phyloP scores from a whole-genome alignment of 1,140 invertebrate genomes.

The Conus betulinus region DNA sequence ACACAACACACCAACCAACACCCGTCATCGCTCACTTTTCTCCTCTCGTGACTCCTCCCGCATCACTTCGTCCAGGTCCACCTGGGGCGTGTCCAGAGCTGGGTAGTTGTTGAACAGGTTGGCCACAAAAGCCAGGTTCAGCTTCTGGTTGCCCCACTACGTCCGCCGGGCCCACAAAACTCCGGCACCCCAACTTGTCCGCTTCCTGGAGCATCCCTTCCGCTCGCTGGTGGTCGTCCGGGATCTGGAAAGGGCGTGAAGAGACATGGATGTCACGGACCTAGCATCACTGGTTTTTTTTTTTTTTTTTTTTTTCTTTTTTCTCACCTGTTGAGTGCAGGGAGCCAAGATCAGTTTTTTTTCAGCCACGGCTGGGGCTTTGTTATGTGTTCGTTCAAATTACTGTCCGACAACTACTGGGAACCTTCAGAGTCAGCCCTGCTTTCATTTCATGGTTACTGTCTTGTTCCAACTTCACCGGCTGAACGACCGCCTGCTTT shows the following conservation, averaged over 20 bases:
- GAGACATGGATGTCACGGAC: background rate
- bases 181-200: slow-evolving; percentile 94
- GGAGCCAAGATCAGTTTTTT: too few relatives aligned
- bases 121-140: slow-evolving; percentile 99
- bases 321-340: too few relatives aligned
- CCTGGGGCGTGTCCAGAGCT: slow-evolving; percentile 78
- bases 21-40: slow-evolving; percentile 68
- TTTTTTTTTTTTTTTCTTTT: too few relatives aligned
- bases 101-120: slow-evolving; percentile 99
- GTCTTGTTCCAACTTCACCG: too few relatives aligned
- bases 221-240: slow-evolving; percentile 87
- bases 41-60: slow-evolving; percentile 76
- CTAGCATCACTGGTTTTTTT: too few relatives aligned
- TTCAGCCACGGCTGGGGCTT: too few relatives aligned
- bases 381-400: too few relatives aligned
- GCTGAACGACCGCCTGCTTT: too few relatives aligned
- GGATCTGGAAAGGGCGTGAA: slow-evolving; percentile 79
- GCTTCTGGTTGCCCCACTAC: slow-evolving; percentile 98
- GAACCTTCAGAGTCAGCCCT: too few relatives aligned
- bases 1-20: too few relatives aligned
- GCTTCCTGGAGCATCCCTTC: slow-evolving; percentile 98
- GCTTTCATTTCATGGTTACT: too few relatives aligned
- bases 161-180: slow-evolving; percentile 95
- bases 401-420: too few relatives aligned
- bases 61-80: slow-evolving; percentile 62